phyloP scores from a whole-genome alignment of 1,140 invertebrate genomes.

The Stratiolaelaps scimitus region DNA sequence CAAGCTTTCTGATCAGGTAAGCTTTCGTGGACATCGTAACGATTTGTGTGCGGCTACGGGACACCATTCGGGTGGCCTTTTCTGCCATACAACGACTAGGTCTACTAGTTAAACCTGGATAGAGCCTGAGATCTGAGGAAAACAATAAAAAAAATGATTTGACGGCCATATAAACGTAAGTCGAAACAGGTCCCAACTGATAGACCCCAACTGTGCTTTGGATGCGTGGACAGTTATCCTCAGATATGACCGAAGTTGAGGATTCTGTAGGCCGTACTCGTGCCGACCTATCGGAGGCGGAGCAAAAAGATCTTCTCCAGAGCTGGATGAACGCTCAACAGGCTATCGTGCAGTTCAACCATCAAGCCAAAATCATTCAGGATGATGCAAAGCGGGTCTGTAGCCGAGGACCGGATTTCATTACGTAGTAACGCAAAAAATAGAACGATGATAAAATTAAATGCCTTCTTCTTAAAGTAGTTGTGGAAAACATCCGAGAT shows the following conservation, averaged over 20 bases:
- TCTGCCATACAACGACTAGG: too few relatives aligned
- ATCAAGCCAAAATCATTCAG: slow-evolving; percentile 15
- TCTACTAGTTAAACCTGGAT: background rate
- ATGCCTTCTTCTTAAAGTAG: too few relatives aligned
- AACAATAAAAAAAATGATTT: too few relatives aligned
- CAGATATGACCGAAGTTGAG: slow-evolving; percentile 21
- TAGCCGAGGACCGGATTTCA: too few relatives aligned
- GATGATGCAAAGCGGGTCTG: background rate
- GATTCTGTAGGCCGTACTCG: background rate
- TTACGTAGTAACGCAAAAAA: too few relatives aligned
- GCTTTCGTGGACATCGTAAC: background rate
- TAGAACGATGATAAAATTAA: too few relatives aligned
- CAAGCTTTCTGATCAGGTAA: slow-evolving; percentile 18
- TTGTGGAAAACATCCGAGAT: too few relatives aligned
- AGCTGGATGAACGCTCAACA: slow-evolving; percentile 27
- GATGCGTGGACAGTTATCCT: slow-evolving; percentile 2
- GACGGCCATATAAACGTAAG: too few relatives aligned
- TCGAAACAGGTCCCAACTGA: background rate
- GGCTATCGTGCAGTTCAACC: slow-evolving; percentile 23
- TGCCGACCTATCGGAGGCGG: background rate
- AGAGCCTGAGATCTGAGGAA: too few relatives aligned
- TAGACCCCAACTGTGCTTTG: background rate
- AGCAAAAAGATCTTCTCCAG: slow-evolving; percentile 12
- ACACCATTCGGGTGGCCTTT: too few relatives aligned
- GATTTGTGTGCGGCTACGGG: too few relatives aligned